Evolutionary conservation across 2,888 invertebrate genomes (phyloP).

Genomic region (Bembecia ichneumoniformis): DNA sequence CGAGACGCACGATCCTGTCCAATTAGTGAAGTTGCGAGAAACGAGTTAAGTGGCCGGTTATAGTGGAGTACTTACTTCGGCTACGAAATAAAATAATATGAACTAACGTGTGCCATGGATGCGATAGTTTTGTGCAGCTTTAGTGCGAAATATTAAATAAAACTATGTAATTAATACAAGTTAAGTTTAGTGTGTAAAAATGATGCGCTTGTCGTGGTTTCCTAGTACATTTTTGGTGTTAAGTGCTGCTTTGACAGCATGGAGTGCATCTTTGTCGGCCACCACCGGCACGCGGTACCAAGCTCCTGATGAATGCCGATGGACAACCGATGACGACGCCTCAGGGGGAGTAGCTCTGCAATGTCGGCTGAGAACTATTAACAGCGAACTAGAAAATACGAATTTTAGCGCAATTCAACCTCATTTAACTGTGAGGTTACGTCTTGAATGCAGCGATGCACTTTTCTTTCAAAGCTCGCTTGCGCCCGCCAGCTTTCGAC

Average conservation of each 20-base stretch:
- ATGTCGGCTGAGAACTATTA: conserved; percentile 82
- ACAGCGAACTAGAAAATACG: conserved; percentile 85
- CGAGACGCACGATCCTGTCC: conserved; percentile 58
- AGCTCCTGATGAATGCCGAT: conserved; percentile 86
- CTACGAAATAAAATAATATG: conserved; percentile 42
- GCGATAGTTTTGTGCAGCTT: conserved; percentile 47
- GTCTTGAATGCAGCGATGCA: conserved; percentile 85
- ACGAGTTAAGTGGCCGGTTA: conserved; percentile 69
- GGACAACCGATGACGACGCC: conserved; percentile 79
- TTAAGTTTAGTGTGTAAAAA: conserved; percentile 44
- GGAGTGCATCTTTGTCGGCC: conserved; percentile 62
- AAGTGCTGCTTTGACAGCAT: conserved; percentile 48
- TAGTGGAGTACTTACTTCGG: conserved; percentile 42
- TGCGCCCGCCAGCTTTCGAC: conserved; percentile 82
- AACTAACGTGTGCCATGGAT: conserved; percentile 39
- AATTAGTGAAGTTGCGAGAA: conserved; percentile 69
- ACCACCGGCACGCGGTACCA: conserved; percentile 77
- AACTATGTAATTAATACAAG: conserved; percentile 59
- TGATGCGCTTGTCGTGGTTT: conserved; percentile 58
- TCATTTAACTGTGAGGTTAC: conserved; percentile 82
- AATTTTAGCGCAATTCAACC: conserved; percentile 88
- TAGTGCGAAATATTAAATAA: conserved; percentile 49
- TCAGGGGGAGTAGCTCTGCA: conserved; percentile 79
- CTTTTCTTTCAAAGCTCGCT: conserved; percentile 85
- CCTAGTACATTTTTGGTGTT: conserved; percentile 54